A percentile compares a stretch with the other conserved stretches of the same genome.
Evolutionary conservation across 2,113 vertebrate genomes (phyloP).

Genomic region (Sceloporus undulatus): DNA sequence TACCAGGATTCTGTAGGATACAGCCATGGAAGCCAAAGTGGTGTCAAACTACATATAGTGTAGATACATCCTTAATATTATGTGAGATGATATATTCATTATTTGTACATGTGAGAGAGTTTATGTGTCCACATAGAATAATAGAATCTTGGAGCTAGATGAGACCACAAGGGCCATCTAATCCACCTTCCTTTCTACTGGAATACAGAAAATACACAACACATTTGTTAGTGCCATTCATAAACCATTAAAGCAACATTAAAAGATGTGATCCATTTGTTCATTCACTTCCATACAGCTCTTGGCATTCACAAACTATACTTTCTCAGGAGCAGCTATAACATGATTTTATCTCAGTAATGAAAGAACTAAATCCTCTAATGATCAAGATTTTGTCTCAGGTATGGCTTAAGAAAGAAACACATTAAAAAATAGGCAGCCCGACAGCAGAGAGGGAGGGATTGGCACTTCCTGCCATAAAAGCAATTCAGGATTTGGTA

Average conservation of each 20-base stretch:
- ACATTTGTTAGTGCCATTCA: neutral
- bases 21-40: too few relatives aligned
- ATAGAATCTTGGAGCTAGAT: too few relatives aligned
- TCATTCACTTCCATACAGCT: neutral
- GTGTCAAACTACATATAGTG: too few relatives aligned
- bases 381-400: neutral
- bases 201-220: too few relatives aligned
- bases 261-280: neutral
- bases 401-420: neutral
- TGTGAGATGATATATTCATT: too few relatives aligned
- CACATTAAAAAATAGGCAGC: neutral
- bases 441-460: neutral
- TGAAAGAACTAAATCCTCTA: neutral
- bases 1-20: too few relatives aligned
- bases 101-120: too few relatives aligned
- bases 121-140: too few relatives aligned
- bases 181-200: too few relatives aligned
- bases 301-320: accelerated
- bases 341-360: neutral
- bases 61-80: too few relatives aligned
- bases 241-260: neutral
- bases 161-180: too few relatives aligned
- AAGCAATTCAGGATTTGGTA: neutral
- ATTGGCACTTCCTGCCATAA: neutral
- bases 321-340: accelerated